Evolutionary conservation across 2,113 vertebrate genomes (phyloP).

Genomic region (Esox niger): DNA sequence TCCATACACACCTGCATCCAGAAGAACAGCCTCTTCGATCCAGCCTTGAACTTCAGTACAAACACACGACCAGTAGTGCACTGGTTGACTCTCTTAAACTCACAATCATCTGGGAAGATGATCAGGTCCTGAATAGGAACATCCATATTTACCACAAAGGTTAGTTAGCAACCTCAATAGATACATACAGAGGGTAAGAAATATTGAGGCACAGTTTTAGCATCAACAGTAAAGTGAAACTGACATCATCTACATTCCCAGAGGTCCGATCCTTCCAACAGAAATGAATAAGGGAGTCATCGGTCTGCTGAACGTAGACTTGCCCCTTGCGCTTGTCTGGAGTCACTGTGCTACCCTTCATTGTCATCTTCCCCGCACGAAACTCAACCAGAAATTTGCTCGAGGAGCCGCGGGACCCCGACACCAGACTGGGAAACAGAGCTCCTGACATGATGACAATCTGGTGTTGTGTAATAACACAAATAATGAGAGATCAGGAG

Average conservation of each 20-base stretch:
- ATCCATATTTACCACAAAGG: background rate
- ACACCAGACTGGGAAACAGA: slow-evolving; percentile 93
- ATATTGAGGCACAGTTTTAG: background rate
- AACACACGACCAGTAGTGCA: slow-evolving; percentile 93
- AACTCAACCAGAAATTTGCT: slow-evolving; percentile 97
- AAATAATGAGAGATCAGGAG: background rate
- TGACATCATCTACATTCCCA: slow-evolving; percentile 89
- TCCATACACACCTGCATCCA: slow-evolving; percentile 90
- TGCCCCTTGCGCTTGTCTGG: slow-evolving; percentile 95
- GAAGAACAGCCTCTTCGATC: slow-evolving; percentile 95
- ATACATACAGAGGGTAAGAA: background rate
- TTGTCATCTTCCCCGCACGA: slow-evolving; percentile 92
- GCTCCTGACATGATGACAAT: slow-evolving; percentile 86
- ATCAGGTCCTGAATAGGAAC: slow-evolving; percentile 82
- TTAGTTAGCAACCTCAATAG: background rate
- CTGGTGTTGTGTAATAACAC: slow-evolving; percentile 1
- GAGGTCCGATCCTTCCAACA: slow-evolving; percentile 97
- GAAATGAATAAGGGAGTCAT: slow-evolving; percentile 96
- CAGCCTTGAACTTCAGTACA: slow-evolving; percentile 95
- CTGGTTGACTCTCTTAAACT: slow-evolving; percentile 93
- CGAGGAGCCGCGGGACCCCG: slow-evolving; percentile 90
- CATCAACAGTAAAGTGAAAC: slow-evolving; percentile 40
- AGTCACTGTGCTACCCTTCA: slow-evolving; percentile 93
- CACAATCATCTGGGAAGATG: slow-evolving; percentile 96
- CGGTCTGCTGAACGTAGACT: slow-evolving; percentile 95